phyloP scores from a whole-genome alignment of 2,888 invertebrate species.

The Theodoxus fluviatilis region DNA sequence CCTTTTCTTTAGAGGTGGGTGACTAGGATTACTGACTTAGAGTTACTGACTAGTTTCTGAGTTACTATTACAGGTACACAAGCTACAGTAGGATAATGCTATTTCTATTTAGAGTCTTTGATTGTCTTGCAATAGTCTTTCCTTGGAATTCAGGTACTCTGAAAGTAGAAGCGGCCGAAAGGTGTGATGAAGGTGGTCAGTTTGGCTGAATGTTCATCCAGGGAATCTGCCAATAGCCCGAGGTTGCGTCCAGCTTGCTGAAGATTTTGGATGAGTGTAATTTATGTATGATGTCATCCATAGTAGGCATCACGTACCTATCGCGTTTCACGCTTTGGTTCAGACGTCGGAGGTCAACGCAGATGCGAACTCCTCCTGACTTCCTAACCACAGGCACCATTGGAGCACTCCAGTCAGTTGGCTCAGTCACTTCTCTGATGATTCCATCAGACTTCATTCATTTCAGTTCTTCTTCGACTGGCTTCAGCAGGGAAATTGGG shows the following conservation, averaged over 20 bases:
- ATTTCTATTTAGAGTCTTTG: no score
- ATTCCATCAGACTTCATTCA: conserved; percentile 31
- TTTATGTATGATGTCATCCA: conserved; percentile 35
- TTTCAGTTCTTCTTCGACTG: conserved; percentile 29
- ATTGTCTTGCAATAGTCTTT: no score
- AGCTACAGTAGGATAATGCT: no score
- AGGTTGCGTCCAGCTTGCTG: conserved; percentile 18
- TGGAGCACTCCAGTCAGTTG: conserved; percentile 34
- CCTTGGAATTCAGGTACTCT: no score
- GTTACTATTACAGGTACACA: no score
- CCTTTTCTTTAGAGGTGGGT: conserved; percentile 31
- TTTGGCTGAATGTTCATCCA: conserved; percentile 29
- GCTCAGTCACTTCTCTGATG: conserved; percentile 31
- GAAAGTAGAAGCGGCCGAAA: conserved; percentile 27
- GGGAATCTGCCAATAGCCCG: conserved; percentile 37
- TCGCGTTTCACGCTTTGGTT: conserved; percentile 30
- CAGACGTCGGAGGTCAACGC: conserved; percentile 29
- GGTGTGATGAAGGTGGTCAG: conserved; percentile 32
- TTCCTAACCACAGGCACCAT: conserved; percentile 32
- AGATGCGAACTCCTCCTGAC: conserved; percentile 30
- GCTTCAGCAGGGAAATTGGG: not conserved
- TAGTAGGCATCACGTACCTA: conserved; percentile 31
- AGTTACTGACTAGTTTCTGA: no score
- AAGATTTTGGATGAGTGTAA: conserved; percentile 33
- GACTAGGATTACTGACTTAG: no score